Conservation (phyloP, 2,113 vertebrate genomes). For the Rhadina sibilatrix region DNA sequence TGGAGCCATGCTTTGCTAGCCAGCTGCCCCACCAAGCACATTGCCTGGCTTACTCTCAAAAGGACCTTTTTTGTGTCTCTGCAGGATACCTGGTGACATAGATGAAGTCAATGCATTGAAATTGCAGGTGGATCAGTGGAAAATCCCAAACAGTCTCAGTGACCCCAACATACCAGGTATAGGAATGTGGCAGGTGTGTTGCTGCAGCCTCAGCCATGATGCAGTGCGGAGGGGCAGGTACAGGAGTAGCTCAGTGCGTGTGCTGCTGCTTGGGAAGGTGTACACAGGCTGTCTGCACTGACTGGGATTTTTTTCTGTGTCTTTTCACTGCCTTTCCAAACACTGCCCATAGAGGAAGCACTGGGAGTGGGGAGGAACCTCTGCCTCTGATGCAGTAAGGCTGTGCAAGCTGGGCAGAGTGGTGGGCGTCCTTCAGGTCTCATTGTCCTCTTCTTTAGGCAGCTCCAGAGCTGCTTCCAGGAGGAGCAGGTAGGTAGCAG, state of each 20-base stretch:
- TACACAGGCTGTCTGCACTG: not conserved
- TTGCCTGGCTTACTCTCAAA: not conserved
- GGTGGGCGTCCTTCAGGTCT: not conserved
- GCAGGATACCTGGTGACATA: constrained; percentile 89
- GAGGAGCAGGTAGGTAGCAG: not conserved
- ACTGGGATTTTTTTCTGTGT: not conserved
- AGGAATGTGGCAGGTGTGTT: not conserved
- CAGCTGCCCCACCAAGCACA: not conserved
- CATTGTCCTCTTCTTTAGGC: not conserved
- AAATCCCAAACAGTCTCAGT: constrained; percentile 83
- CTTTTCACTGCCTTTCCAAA: not conserved
- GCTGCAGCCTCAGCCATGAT: not conserved
- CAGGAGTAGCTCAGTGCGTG: not conserved
- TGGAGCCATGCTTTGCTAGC: accelerated
- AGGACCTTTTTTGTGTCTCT: not conserved
- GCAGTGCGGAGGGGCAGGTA: accelerated
- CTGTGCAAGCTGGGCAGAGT: not conserved
- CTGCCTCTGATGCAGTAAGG: not conserved
- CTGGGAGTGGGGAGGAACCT: not conserved
- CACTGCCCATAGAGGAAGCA: not conserved
- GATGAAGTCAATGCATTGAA: constrained; percentile 91
- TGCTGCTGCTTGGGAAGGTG: not conserved
- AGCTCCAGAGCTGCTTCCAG: not conserved
- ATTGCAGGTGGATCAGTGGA: constrained; percentile 91
- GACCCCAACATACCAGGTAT: constrained; percentile 89